These are phyloP conservation scores for Hofmannophila pseudospretella DNA, from an alignment of 2,888 invertebrate genomes.

Conservation along the genomic window DNA sequence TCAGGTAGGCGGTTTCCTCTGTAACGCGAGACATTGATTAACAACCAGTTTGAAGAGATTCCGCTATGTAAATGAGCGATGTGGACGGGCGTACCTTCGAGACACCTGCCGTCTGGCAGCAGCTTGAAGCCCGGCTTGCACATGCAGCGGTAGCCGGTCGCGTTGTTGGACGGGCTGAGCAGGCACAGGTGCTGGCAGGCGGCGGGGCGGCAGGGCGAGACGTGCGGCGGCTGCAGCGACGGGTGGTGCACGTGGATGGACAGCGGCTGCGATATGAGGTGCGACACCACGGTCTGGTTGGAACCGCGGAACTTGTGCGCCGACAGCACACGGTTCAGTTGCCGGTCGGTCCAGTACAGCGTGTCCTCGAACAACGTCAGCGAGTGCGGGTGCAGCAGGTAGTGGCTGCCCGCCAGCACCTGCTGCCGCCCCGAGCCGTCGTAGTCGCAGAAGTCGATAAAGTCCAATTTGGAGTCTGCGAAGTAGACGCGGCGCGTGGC, in stretches of 20 bases:
- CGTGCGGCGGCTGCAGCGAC: slow-evolving; percentile 89
- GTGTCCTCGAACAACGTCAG: slow-evolving; percentile 97
- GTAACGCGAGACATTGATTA: slow-evolving; percentile 25
- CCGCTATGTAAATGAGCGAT: neutral
- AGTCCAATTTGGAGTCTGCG: slow-evolving; percentile 97
- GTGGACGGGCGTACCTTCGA: slow-evolving; percentile 71
- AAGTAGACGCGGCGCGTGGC: slow-evolving; percentile 96
- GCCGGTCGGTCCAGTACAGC: slow-evolving; percentile 97
- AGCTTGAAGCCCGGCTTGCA: slow-evolving; percentile 93
- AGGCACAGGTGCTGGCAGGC: slow-evolving; percentile 94
- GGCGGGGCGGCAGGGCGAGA: slow-evolving; percentile 83
- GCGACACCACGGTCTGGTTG: slow-evolving; percentile 95
- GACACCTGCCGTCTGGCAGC: slow-evolving; percentile 82
- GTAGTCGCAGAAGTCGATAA: slow-evolving; percentile 98
- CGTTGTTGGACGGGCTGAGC: slow-evolving; percentile 84
- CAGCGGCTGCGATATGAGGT: slow-evolving; percentile 95
- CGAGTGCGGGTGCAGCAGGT: slow-evolving; percentile 96
- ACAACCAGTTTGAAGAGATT: neutral
- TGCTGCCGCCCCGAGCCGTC: slow-evolving; percentile 94
- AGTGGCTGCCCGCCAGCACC: slow-evolving; percentile 92
- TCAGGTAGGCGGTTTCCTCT: slow-evolving; percentile 92
- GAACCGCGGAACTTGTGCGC: slow-evolving; percentile 95
- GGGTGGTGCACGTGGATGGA: slow-evolving; percentile 98
- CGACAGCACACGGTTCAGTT: slow-evolving; percentile 91
- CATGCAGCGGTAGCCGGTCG: slow-evolving; percentile 87